Percentiles rank a stretch among this genome's conserved stretches.
phyloP scores from a whole-genome alignment of 2,797 vertebrate genomes.

The Alfaro cultratus region DNA sequence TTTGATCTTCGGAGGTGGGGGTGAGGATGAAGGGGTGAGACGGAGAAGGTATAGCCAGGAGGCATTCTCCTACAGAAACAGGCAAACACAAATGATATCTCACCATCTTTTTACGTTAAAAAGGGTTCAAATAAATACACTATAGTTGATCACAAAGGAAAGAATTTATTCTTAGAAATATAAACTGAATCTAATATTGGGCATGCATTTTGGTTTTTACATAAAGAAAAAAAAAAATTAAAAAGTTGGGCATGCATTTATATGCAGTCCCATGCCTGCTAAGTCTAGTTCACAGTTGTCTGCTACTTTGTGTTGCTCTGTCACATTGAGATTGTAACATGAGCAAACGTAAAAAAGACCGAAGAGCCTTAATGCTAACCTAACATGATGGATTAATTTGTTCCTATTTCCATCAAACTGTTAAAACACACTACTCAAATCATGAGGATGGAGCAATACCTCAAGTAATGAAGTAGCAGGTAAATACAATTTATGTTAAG shows the following conservation, averaged over 20 bases:
- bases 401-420: background rate
- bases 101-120: background rate
- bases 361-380: no score
- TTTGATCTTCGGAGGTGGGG: conserved; percentile 41
- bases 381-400: background rate
- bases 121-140: background rate
- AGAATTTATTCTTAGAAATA: background rate
- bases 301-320: background rate
- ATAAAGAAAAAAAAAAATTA: background rate
- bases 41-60: conserved; percentile 36
- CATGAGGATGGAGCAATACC: background rate
- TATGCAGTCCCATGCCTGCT: background rate
- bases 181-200: background rate
- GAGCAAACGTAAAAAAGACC: background rate
- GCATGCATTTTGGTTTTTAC: background rate
- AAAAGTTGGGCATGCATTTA: background rate
- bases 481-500: background rate
- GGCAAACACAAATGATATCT: background rate
- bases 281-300: background rate
- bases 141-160: background rate
- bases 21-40: conserved; percentile 38
- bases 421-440: background rate
- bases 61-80: conserved; percentile 60
- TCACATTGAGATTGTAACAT: background rate
- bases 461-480: background rate